phyloP scores from a whole-genome alignment of 2,888 invertebrate genomes.

The Parnassius apollo region DNA sequence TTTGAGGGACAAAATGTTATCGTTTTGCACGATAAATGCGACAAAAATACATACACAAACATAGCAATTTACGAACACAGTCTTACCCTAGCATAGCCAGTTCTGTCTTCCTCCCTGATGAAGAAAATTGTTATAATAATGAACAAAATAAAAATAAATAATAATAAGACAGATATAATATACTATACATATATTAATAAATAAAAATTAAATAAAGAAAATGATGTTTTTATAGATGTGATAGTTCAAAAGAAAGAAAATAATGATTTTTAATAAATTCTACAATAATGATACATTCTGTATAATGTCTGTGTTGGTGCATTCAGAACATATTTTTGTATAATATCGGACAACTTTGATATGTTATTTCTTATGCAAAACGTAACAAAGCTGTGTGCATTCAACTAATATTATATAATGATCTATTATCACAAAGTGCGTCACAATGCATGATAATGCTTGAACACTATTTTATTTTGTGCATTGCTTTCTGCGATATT shows the following conservation, averaged over 20 bases:
- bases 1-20: conserved; percentile 33
- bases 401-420: conserved; percentile 29
- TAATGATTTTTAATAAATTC: neutral
- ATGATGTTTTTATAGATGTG: conserved; percentile 11
- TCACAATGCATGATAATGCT: conserved; percentile 56
- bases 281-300: conserved; percentile 1
- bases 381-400: conserved; percentile 34
- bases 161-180: conserved; percentile 26
- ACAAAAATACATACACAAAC: conserved; percentile 59
- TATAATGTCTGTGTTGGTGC: conserved; percentile 43
- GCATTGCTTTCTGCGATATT: conserved; percentile 40
- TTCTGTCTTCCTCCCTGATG: conserved; percentile 81
- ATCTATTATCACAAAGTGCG: conserved; percentile 32
- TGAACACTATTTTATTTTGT: conserved; percentile 43
- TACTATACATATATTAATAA: conserved; percentile 36
- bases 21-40: conserved; percentile 49
- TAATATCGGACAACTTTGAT: conserved; percentile 22
- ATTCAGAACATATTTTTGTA: conserved; percentile 69
- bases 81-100: conserved; percentile 81
- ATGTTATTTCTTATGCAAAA: conserved; percentile 19
- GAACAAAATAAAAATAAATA: conserved; percentile 33
- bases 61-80: conserved; percentile 71
- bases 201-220: conserved; percentile 31
- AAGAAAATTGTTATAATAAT: conserved; percentile 70
- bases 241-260: conserved; percentile 1